phyloP scores from a whole-genome alignment of 2,888 invertebrate species.

The Brassicogethes aeneus region DNA sequence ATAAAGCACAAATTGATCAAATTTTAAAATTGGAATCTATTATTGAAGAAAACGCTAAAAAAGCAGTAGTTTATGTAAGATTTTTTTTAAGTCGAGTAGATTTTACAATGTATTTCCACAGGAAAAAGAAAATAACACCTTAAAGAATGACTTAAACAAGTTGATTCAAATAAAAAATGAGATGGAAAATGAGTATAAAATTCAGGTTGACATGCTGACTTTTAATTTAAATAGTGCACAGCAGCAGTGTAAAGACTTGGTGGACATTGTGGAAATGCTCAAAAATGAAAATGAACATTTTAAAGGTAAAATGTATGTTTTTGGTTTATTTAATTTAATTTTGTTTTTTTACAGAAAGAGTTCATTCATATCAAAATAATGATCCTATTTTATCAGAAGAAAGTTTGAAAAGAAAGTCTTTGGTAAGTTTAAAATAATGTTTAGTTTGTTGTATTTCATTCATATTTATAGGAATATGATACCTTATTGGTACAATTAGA shows the following conservation, averaged over 20 bases:
- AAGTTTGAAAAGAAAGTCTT: slow-evolving; percentile 8
- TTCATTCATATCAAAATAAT: slow-evolving; percentile 8
- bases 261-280: slow-evolving; percentile 24
- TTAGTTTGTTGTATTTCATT: background rate
- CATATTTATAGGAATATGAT: slow-evolving; percentile 19
- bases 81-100: no score
- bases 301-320: no score
- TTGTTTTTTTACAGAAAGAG: slow-evolving; percentile 18
- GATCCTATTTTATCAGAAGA: slow-evolving; percentile 2
- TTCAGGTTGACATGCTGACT: no score
- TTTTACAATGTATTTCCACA: slow-evolving; percentile 8
- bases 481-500: slow-evolving; percentile 20
- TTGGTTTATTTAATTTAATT: slow-evolving; percentile 18
- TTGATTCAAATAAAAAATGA: slow-evolving; percentile 17
- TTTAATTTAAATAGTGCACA: no score
- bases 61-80: slow-evolving; percentile 17
- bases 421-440: slow-evolving; percentile 12
- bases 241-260: slow-evolving; percentile 28
- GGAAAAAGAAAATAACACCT: slow-evolving; percentile 22
- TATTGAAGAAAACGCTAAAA: slow-evolving; percentile 23
- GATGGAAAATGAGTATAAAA: slow-evolving; percentile 21
- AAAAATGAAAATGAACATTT: slow-evolving; percentile 29
- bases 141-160: slow-evolving; percentile 24
- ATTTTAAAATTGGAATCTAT: slow-evolving; percentile 23
- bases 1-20: slow-evolving; percentile 24